These are phyloP conservation scores for Yasuhikotakia modesta DNA, from an alignment of 2,797 vertebrate genomes.

Conservation along the genomic window DNA sequence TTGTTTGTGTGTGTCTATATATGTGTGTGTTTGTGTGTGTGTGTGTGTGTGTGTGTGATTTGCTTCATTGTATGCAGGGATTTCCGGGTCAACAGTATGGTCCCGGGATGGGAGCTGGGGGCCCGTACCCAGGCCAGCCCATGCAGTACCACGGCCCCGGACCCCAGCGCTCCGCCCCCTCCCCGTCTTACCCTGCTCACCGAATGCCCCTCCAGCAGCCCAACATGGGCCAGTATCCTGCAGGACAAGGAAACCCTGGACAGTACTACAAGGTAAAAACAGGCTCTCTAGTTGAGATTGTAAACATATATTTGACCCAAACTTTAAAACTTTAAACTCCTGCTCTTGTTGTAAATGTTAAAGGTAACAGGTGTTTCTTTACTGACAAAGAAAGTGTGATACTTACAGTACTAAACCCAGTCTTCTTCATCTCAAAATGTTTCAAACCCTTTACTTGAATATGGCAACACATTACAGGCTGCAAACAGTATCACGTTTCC, in stretches of 20 bases:
- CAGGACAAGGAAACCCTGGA: slow-evolving; percentile 76
- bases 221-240: slow-evolving; percentile 82
- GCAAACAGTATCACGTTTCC: slow-evolving; percentile 40
- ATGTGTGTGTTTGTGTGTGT: neutral
- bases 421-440: neutral
- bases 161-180: slow-evolving; percentile 83
- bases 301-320: neutral
- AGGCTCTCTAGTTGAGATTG: neutral
- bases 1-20: neutral
- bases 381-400: neutral
- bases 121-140: slow-evolving; percentile 81
- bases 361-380: neutral
- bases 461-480: neutral
- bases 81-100: slow-evolving; percentile 76
- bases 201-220: slow-evolving; percentile 83
- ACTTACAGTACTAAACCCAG: neutral
- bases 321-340: neutral
- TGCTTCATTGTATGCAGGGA: slow-evolving; percentile 60
- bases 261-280: slow-evolving; percentile 72
- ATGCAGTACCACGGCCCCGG: slow-evolving; percentile 82
- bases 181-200: slow-evolving; percentile 86
- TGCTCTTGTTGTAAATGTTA: neutral
- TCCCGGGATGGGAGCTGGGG: slow-evolving; percentile 67
- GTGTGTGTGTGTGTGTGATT: neutral
- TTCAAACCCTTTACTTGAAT: slow-evolving; percentile 7